phyloP scores from a whole-genome alignment of 2,888 invertebrate species.

The Corythucha ciliata region DNA sequence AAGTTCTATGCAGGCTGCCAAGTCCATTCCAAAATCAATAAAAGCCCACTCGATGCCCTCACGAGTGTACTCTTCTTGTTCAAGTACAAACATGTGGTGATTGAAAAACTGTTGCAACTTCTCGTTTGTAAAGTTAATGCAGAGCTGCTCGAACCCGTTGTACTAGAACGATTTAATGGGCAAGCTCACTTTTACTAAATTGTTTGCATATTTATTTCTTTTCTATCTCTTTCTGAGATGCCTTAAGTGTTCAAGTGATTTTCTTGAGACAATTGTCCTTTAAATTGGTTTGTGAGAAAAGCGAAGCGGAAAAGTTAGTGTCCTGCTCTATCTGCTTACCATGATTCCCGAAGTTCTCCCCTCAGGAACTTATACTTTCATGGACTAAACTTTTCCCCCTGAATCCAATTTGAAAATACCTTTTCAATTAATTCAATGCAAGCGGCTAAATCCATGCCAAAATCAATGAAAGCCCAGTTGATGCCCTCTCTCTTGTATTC shows the following conservation, averaged over 20 bases:
- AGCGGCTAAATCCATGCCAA: conserved; percentile 96
- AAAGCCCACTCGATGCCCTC: conserved; percentile 94
- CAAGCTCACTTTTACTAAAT: too few species aligned
- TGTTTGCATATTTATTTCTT: too few species aligned
- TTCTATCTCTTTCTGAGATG: too few species aligned
- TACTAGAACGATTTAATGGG: conserved; percentile 52
- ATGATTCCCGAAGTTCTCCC: too few species aligned
- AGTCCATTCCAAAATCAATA: conserved; percentile 96
- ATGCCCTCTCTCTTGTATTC: conserved; percentile 97
- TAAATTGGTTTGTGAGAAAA: too few species aligned
- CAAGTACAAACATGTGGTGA: conserved; percentile 96
- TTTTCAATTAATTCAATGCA: conserved; percentile 98
- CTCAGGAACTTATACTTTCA: background rate
- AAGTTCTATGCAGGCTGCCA: conserved; percentile 90
- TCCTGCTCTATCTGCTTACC: too few species aligned
- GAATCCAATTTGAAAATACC: conserved; percentile 48
- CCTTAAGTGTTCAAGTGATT: too few species aligned
- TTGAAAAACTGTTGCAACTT: conserved; percentile 98
- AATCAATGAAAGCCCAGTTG: conserved; percentile 97
- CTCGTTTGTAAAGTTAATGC: conserved; percentile 98
- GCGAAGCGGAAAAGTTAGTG: background rate
- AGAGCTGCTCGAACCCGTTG: conserved; percentile 96
- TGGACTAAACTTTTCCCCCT: too few species aligned
- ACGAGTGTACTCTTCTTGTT: conserved; percentile 91
- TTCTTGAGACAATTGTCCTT: too few species aligned